phyloP scores from a whole-genome alignment of 2,888 invertebrate species.

The Neoaliturus tenellus region DNA sequence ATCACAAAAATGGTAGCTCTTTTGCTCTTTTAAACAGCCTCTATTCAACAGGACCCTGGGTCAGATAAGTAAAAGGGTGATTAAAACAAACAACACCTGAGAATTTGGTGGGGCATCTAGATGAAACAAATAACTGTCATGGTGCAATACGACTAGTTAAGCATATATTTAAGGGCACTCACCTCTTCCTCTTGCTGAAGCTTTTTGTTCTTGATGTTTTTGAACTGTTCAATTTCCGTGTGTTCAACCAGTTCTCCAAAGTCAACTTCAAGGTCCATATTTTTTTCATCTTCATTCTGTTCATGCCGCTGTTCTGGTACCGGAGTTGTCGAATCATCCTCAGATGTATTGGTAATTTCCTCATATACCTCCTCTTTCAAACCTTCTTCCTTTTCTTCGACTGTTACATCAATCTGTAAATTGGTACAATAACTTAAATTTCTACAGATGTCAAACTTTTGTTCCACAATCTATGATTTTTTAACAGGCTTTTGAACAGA shows the following conservation, averaged over 20 bases:
- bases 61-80: too few species aligned
- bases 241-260: not conserved
- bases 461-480: too few species aligned
- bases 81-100: too few species aligned
- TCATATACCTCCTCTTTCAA: not conserved
- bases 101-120: too few species aligned
- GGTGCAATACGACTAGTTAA: too few species aligned
- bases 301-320: not conserved
- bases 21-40: too few species aligned
- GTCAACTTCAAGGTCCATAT: not conserved
- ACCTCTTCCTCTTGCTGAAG: not conserved
- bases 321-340: not conserved
- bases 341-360: not conserved
- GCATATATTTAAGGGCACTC: not conserved
- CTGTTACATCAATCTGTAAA: conserved; percentile 19
- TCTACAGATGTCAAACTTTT: too few species aligned
- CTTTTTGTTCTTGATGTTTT: conserved; percentile 42
- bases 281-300: conserved; percentile 2
- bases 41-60: too few species aligned
- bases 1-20: too few species aligned
- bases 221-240: conserved; percentile 16
- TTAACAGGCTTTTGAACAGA: too few species aligned
- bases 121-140: too few species aligned
- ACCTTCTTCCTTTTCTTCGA: conserved; percentile 10
- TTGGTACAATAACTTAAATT: not conserved